Conservation (phyloP, 2,888 invertebrate genomes). For the Scelioninae gen. 2 region DNA sequence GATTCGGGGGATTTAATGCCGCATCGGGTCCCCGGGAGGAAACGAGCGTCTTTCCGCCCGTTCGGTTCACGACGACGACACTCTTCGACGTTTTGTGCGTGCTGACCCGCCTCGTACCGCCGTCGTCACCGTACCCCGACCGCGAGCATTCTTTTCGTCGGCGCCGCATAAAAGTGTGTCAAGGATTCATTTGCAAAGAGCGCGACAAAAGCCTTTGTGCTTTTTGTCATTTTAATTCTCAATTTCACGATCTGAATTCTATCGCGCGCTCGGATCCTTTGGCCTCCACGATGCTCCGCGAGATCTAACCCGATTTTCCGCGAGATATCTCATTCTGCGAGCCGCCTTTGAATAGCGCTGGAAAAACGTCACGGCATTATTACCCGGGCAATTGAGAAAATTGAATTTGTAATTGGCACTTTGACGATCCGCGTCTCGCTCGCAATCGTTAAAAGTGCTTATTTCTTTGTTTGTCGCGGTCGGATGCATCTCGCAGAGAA, state of each 20-base stretch:
- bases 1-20: slow-evolving; percentile 37
- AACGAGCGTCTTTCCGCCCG: slow-evolving; percentile 19
- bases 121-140: neutral
- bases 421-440: slow-evolving; percentile 35
- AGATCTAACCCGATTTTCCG: slow-evolving; percentile 53
- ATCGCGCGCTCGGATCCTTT: slow-evolving; percentile 56
- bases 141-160: slow-evolving; percentile 44
- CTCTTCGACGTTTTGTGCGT: slow-evolving; percentile 50
- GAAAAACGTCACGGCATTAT: slow-evolving; percentile 55
- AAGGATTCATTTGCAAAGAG: slow-evolving; percentile 58
- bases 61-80: slow-evolving; percentile 10
- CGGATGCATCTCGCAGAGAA: neutral
- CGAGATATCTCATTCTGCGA: slow-evolving; percentile 49
- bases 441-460: slow-evolving; percentile 47
- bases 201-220: slow-evolving; percentile 61
- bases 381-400: slow-evolving; percentile 57
- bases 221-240: slow-evolving; percentile 61
- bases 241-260: slow-evolving; percentile 60
- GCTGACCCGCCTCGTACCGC: slow-evolving; percentile 21
- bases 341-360: slow-evolving; percentile 49
- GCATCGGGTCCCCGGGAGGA: slow-evolving; percentile 1
- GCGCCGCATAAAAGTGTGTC: slow-evolving; percentile 56
- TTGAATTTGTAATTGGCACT: slow-evolving; percentile 60
- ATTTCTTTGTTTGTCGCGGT: slow-evolving; percentile 42
- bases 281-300: slow-evolving; percentile 48